Percentiles rank a stretch among this genome's conserved stretches.
Conservation (phyloP, 2,113 vertebrate genomes). For the Nothobranchius kuhntae region DNA sequence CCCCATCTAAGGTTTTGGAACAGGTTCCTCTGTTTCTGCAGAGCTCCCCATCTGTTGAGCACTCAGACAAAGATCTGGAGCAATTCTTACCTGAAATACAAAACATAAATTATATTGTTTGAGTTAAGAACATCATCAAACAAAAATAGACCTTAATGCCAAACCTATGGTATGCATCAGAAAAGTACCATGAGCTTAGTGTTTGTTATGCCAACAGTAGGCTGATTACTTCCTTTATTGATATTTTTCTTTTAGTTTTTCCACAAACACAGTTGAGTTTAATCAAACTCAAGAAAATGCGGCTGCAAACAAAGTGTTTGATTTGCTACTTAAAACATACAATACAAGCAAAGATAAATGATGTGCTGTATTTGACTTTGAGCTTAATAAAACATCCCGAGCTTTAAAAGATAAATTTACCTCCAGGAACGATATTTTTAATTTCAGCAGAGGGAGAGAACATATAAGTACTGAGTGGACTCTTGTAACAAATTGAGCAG, state of each 20-base stretch:
- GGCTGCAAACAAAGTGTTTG: neutral
- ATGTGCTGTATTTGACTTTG: neutral
- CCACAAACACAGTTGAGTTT: neutral
- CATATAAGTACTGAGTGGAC: conserved; percentile 12
- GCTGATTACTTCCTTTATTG: neutral
- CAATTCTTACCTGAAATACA: conserved; percentile 83
- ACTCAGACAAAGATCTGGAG: conserved; percentile 74
- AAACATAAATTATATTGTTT: conserved; percentile 33
- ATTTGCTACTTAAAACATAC: neutral
- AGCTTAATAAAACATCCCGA: neutral
- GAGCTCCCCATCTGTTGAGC: conserved; percentile 55
- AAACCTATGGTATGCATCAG: conserved; percentile 12
- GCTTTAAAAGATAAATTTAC: neutral
- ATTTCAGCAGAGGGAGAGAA: neutral
- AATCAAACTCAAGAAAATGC: neutral
- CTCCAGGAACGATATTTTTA: neutral
- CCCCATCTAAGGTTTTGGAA: conserved; percentile 50
- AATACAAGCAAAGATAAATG: neutral
- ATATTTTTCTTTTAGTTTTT: neutral
- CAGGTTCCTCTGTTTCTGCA: conserved; percentile 81
- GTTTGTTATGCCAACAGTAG: neutral
- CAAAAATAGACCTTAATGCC: neutral
- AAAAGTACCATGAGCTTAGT: neutral
- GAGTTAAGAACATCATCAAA: conserved; percentile 1
- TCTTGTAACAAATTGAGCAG: conserved; percentile 5